These are phyloP conservation scores for Leptopterna dolabrata DNA, from an alignment of 2,888 invertebrate genomes.

Conservation along the genomic window DNA sequence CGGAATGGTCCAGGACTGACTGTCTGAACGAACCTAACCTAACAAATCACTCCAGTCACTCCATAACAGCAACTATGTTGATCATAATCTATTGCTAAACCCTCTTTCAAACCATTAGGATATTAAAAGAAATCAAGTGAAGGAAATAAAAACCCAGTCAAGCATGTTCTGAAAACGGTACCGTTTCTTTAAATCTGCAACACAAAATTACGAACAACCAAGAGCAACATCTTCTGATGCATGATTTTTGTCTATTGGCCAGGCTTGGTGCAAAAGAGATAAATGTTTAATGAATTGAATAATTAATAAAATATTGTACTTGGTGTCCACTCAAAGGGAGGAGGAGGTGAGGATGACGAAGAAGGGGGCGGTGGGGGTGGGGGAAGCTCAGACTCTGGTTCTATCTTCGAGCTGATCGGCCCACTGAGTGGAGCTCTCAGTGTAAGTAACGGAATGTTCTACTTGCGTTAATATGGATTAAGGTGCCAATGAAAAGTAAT, in stretches of 20 bases:
- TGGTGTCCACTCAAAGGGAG: constrained; percentile 44
- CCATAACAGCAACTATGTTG: neutral
- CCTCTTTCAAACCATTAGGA: too few species aligned
- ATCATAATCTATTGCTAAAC: too few species aligned
- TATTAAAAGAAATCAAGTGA: too few species aligned
- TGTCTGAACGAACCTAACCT: too few species aligned
- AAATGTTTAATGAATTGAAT: neutral
- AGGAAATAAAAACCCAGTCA: too few species aligned
- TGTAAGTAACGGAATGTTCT: constrained; percentile 43
- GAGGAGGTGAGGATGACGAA: constrained; percentile 54
- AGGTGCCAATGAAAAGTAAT: neutral
- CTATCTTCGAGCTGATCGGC: constrained; percentile 55
- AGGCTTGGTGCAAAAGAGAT: neutral
- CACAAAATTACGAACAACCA: neutral
- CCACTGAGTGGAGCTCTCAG: constrained; percentile 59
- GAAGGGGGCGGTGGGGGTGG: constrained; percentile 56
- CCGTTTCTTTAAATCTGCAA: neutral
- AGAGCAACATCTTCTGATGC: neutral
- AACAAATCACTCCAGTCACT: neutral
- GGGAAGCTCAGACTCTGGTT: constrained; percentile 58
- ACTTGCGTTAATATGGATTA: neutral
- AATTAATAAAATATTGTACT: neutral
- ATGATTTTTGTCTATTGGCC: neutral
- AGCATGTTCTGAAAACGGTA: too few species aligned
- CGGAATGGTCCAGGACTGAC: too few species aligned